These are phyloP conservation scores for Dallia pectoralis DNA, from an alignment of 2,797 vertebrate species.

Conservation along the genomic window DNA sequence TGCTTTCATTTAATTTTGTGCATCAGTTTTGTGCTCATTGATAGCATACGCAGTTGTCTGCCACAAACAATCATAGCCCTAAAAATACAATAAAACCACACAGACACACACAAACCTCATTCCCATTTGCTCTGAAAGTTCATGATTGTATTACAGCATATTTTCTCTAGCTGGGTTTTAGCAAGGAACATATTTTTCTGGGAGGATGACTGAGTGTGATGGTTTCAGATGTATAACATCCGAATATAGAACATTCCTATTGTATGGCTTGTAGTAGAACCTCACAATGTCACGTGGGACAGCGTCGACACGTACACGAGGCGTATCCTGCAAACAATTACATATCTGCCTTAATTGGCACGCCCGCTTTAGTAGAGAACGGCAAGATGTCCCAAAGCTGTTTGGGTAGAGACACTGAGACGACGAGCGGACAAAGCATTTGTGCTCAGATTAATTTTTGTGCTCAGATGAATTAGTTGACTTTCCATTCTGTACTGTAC, in stretches of 20 bases:
- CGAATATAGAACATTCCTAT: background rate
- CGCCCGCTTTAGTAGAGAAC: background rate
- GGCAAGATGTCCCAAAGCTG: background rate
- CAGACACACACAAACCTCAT: slow-evolving; percentile 19
- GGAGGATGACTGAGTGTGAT: slow-evolving; percentile 26
- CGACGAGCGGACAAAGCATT: background rate
- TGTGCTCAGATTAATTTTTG: background rate
- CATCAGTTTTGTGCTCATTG: slow-evolving; percentile 69
- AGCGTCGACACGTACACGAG: no score
- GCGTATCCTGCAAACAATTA: no score
- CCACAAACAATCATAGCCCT: slow-evolving; percentile 64
- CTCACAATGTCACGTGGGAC: no score
- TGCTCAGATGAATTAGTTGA: no score
- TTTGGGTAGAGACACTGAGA: background rate
- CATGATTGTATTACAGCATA: slow-evolving; percentile 59
- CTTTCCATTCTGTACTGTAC: no score
- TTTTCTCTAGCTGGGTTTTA: slow-evolving; percentile 31
- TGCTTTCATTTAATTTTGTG: slow-evolving; percentile 50
- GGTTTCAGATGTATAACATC: slow-evolving; percentile 2
- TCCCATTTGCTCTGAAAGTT: slow-evolving; percentile 41
- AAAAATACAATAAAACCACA: slow-evolving; percentile 55
- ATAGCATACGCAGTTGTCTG: slow-evolving; percentile 65
- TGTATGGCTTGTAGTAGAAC: background rate
- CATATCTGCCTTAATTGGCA: background rate
- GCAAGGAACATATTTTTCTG: slow-evolving; percentile 30